Percentiles rank a stretch among this genome's conserved stretches.
These are phyloP conservation scores for Rhizoglyphus robini DNA, from an alignment of 1,140 invertebrate genomes.

Conservation along the genomic window DNA sequence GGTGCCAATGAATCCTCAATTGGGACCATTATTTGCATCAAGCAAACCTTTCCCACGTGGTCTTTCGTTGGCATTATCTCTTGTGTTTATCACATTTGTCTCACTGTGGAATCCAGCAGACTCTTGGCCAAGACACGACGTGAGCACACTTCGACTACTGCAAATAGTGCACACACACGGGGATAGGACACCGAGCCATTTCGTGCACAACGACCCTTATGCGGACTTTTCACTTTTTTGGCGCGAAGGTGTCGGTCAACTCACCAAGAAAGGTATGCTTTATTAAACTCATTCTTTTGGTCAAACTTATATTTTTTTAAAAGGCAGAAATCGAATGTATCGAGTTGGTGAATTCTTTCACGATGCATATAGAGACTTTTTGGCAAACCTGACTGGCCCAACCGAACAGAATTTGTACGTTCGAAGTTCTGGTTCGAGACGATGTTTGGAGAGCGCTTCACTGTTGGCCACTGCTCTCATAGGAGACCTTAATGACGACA, in stretches of 20 bases:
- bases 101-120: too few species aligned
- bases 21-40: too few species aligned
- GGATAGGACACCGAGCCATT: conserved; percentile 51
- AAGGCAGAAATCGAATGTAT: conserved; percentile 15
- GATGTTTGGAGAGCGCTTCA: conserved; percentile 14
- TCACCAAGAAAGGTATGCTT: conserved; percentile 52
- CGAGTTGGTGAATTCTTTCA: conserved; percentile 4
- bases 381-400: not conserved
- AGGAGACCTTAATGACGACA: not conserved
- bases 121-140: not conserved
- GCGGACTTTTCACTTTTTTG: conserved; percentile 43
- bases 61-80: too few species aligned
- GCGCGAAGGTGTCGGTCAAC: conserved; percentile 56
- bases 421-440: not conserved
- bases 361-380: not conserved
- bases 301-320: conserved; percentile 29
- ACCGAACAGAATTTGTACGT: conserved; percentile 3
- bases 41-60: too few species aligned
- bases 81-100: too few species aligned
- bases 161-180: conserved; percentile 36
- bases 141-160: conserved; percentile 8
- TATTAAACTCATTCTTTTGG: conserved; percentile 43
- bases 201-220: conserved; percentile 54
- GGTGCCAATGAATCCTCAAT: too few species aligned
- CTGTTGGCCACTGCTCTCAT: not conserved